Percentiles rank a stretch among this genome's conserved stretches.
Conservation (phyloP, 2,113 vertebrate species). For the Rhea pennata region DNA sequence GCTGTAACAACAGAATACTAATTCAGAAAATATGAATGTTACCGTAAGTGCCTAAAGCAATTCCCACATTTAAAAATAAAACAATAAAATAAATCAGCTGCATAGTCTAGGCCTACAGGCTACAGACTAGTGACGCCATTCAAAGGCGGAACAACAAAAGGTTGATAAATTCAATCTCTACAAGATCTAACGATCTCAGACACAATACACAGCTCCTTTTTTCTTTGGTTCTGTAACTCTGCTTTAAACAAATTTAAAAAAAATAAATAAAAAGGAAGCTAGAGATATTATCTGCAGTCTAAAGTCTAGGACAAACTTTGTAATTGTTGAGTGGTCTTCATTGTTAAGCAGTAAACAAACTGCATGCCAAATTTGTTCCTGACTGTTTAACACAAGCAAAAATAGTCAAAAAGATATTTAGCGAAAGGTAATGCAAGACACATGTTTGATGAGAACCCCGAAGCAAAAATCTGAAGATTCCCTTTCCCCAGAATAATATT, state of each 20-base stretch:
- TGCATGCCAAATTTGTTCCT: conserved; percentile 58
- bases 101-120: conserved; percentile 41
- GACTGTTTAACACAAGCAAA: conserved; percentile 40
- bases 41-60: conserved; percentile 33
- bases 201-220: conserved; percentile 38
- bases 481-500: conserved; percentile 14
- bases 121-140: conserved; percentile 52
- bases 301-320: conserved; percentile 34
- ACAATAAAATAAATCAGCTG: conserved; percentile 51
- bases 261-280: conserved; percentile 52
- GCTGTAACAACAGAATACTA: conserved; percentile 46
- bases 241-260: conserved; percentile 7
- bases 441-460: conserved; percentile 49
- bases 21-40: conserved; percentile 60
- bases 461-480: conserved; percentile 41
- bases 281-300: conserved; percentile 41
- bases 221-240: conserved; percentile 30
- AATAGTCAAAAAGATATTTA: conserved; percentile 32
- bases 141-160: conserved; percentile 62
- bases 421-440: conserved; percentile 53
- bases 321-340: conserved; percentile 50
- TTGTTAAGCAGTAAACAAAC: conserved; percentile 56
- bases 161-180: conserved; percentile 49
- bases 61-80: conserved; percentile 65
- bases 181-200: conserved; percentile 54